These are phyloP conservation scores for Andrena praecox DNA, from an alignment of 2,888 invertebrate genomes.

Conservation along the genomic window DNA sequence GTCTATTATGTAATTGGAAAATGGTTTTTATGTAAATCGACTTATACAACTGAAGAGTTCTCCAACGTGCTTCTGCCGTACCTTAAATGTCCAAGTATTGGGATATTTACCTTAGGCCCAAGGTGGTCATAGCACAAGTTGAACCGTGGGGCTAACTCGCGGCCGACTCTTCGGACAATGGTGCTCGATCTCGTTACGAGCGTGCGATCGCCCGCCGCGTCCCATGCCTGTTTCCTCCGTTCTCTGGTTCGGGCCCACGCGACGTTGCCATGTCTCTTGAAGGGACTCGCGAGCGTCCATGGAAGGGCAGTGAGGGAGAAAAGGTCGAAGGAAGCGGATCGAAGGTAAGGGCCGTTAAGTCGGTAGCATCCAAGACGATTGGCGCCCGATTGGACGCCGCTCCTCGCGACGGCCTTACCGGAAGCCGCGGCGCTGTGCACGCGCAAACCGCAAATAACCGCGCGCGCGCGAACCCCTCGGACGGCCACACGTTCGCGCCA, in stretches of 20 bases:
- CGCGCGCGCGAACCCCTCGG: slow-evolving; percentile 10
- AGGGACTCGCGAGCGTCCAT: slow-evolving; percentile 20
- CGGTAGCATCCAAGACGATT: slow-evolving; percentile 70
- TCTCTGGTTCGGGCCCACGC: slow-evolving; percentile 57
- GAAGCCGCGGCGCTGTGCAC: slow-evolving; percentile 59
- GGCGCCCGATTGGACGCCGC: slow-evolving; percentile 63
- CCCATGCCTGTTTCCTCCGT: slow-evolving; percentile 51
- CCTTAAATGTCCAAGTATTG: too few relatives aligned
- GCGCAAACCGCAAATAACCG: slow-evolving; percentile 55
- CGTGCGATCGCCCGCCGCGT: slow-evolving; percentile 49
- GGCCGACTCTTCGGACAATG: slow-evolving; percentile 57
- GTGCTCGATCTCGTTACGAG: slow-evolving; percentile 49
- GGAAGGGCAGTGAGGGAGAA: slow-evolving; percentile 64
- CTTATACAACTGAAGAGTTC: too few relatives aligned
- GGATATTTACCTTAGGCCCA: too few relatives aligned
- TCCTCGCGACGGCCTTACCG: slow-evolving; percentile 58
- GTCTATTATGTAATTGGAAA: too few relatives aligned
- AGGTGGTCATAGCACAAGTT: slow-evolving; percentile 1
- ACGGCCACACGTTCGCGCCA: slow-evolving; percentile 8
- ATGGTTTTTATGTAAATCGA: too few relatives aligned
- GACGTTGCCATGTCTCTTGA: slow-evolving; percentile 69
- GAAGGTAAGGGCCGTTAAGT: slow-evolving; percentile 66
- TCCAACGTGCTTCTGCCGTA: too few relatives aligned
- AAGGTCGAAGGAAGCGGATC: slow-evolving; percentile 66
- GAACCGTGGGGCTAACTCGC: slow-evolving; percentile 39